Conservation (phyloP, 2,113 vertebrate genomes). For the Paratilapia polleni region DNA sequence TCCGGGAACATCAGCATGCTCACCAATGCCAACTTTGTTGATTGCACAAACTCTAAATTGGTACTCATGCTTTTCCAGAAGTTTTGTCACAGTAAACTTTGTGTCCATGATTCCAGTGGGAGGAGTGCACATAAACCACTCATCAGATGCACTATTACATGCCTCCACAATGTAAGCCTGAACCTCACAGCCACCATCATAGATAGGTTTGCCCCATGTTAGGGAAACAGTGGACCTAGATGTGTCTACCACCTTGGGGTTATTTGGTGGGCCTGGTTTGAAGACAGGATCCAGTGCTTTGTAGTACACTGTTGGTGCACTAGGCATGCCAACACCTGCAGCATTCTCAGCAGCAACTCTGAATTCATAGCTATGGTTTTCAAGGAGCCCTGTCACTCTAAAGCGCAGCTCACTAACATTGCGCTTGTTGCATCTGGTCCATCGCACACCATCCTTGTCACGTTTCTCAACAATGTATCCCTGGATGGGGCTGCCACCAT, state of each 20-base stretch:
- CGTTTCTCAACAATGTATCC: conserved; percentile 96
- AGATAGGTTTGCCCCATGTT: conserved; percentile 96
- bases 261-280: conserved; percentile 96
- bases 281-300: conserved; percentile 96
- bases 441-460: conserved; percentile 95
- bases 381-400: conserved; percentile 93
- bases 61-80: conserved; percentile 95
- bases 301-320: conserved; percentile 87
- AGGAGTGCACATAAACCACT: conserved; percentile 96
- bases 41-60: conserved; percentile 96
- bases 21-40: conserved; percentile 95
- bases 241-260: conserved; percentile 90
- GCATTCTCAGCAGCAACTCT: conserved; percentile 96
- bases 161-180: conserved; percentile 96
- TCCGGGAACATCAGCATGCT: conserved; percentile 91
- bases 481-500: conserved; percentile 93
- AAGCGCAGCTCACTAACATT: conserved; percentile 91
- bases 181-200: conserved; percentile 97
- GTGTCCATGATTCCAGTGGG: conserved; percentile 90
- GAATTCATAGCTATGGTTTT: conserved; percentile 95
- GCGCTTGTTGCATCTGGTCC: conserved; percentile 97
- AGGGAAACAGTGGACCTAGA: conserved; percentile 93
- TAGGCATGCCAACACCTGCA: conserved; percentile 92
- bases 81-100: conserved; percentile 88
- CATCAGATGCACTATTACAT: conserved; percentile 85